Base-by-base conservation (phyloP, 2,888 invertebrate genomes). In the Leptinotarsa peninsularis region DNA sequence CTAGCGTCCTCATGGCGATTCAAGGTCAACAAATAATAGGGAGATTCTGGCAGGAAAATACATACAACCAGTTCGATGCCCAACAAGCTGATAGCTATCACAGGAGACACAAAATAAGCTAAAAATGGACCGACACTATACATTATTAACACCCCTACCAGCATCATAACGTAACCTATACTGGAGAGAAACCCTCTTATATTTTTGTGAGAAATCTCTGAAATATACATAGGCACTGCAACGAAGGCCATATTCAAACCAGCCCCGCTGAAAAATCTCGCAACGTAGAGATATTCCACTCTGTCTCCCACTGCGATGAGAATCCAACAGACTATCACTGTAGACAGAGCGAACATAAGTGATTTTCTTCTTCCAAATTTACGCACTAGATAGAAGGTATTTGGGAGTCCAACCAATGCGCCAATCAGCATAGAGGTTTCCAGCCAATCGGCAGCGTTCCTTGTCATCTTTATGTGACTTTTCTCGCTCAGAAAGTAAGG, bases 31-130 rank as follows among this genome's bases (percentile, higher is more conserved):
- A 86, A 78, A 74, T 84, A 88, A 77, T 88, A 88, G 0, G 88
- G 88, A 1, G 86, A 86, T 78, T 88, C 87, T 3, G 88, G 88
- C 86, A 88, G 86, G 79, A 87, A 88, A 0, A 85, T 82, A 75
- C 88, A 87, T 1, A 85, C 82, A 10, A 82, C 72, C 10, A 88
- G 77, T 79, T 88, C 87, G 0, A 82, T 71, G 0, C 84, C 23
- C 3, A 87, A 77, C 43, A 88, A 79, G 0, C 80, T 76, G 13
- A 84, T 83, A 0, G 86, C 88, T 7, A 88, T 86, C 5, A 84
- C 76, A 10, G 86, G 84, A 1, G 87, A 83, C 2, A 83, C 81
- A 63, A 83, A 84, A 18, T 87, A 84, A 2, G 86, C 82, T n/a
- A 84, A 83, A 77, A 85, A 86, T 0, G 88, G 86, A 2, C 85